Evolutionary conservation across 2,888 invertebrate genomes (phyloP).

Genomic region (Oxycera nigricornis): DNA sequence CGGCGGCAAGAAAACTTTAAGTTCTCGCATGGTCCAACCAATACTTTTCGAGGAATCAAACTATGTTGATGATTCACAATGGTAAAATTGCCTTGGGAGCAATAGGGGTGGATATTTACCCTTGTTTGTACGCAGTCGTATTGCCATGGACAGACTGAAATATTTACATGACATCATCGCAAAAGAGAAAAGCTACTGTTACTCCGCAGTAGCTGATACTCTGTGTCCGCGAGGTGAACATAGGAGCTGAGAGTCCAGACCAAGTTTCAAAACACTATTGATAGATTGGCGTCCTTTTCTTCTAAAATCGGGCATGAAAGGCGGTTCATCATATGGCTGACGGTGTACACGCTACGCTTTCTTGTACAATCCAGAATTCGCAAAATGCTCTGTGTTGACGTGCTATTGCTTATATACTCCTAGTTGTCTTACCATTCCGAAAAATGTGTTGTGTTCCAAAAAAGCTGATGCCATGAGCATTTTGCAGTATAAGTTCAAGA

Average conservation of each 20-base stretch:
- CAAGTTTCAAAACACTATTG: not conserved
- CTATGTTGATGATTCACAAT: too few relatives aligned
- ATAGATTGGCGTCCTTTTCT: not conserved
- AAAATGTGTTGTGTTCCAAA: too few relatives aligned
- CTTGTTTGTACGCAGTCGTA: not conserved
- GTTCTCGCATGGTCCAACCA: too few relatives aligned
- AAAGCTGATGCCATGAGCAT: too few relatives aligned
- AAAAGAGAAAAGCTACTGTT: constrained; percentile 58
- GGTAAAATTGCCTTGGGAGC: not conserved
- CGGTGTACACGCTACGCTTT: not conserved
- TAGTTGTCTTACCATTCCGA: too few relatives aligned
- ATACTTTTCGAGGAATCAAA: too few relatives aligned
- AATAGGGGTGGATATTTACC: not conserved
- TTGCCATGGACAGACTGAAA: not conserved
- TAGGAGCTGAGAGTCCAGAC: not conserved
- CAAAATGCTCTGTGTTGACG: too few relatives aligned
- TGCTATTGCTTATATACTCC: too few relatives aligned
- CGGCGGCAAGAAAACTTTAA: too few relatives aligned
- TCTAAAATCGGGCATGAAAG: not conserved
- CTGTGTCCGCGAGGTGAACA: constrained; percentile 42
- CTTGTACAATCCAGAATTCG: too few relatives aligned
- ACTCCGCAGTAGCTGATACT: constrained; percentile 53
- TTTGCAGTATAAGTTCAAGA: too few relatives aligned
- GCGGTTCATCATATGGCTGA: not conserved
- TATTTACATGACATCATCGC: constrained; percentile 58